Evolutionary conservation across 2,113 vertebrate species (phyloP), one percentile per base, ranked within the genome.

Genomic region (Anseranas semipalmata): DNA sequence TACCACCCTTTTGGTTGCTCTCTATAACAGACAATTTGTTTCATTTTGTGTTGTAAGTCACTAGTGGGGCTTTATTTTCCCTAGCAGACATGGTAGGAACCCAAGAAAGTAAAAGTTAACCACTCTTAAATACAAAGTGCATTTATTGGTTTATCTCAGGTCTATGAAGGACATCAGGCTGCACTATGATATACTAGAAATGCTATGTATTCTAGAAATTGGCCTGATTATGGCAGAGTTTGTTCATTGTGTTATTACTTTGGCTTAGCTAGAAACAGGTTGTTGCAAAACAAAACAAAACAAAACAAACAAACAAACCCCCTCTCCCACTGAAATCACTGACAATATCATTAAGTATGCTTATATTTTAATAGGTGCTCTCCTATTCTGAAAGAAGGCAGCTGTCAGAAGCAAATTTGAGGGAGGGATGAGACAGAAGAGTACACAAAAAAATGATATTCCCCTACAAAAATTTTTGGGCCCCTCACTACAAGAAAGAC

Each of bases 11-110:
- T 37, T 5, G 1, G 25, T 25, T 93, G n/a, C 33, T 95, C 20
- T 89, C 67, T 65, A 1, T 83, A 94, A 48, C 7, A 90, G 56
- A 41, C 32, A 80, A 91, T 86, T 96, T 88, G n/a, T 35, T 93
- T 90, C 37, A 41, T 24, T 28, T 63, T 88, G 33, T 77, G 33
- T 27, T 91, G 12, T 85, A 91, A 84, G 16, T 87, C 59, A 89
- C 7, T 20, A 58, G 15, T 63, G n/a, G 22, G 28, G 7, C 50
- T 86, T 66, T 13, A 63, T 67, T 92, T 94, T 91, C 89, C 24
- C 52, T 67, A 65, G 41, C 12, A 93, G 65, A 39, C 0, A 0
- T 39, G 24, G 21, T 55, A 8, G 75, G 33, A 89, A 78, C 17
- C 5, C 1, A 7, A 74, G 43, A 20, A 94, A 20, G 7, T 27